Evolutionary conservation across 2,888 invertebrate species (phyloP), one percentile per base, ranked within the genome.

Genomic region (Dolomedes plantarius): DNA sequence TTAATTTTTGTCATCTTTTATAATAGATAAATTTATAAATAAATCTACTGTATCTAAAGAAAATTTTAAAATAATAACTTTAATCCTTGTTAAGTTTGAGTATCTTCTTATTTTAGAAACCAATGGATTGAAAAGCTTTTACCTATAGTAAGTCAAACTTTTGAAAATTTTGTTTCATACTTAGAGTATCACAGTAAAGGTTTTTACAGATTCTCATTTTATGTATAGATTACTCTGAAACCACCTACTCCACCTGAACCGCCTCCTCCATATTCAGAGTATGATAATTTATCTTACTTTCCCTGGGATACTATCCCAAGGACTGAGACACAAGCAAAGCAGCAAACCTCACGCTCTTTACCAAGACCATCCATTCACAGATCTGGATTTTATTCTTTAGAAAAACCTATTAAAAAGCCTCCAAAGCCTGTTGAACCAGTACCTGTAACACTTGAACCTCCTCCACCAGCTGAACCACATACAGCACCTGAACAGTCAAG

Each of bases 281-380:
- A 83, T 65, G 82, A 83, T 72, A 83, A 83, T 46, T 76, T 75
- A 76, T 65, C 76, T 7, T 83, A 76, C 36, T 46, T 69, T 27
- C 46, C 56, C 3, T 28, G 32, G n/a, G 69, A 74, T 32, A 27
- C 71, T 23, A 75, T 76, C 28, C 19, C 31, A 23, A 32, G 39
- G 23, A 1, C 64, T 23, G 64, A 32, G 36, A 1, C 50, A n/a
- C 23, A 62, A 64, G 62, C 72, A 36, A 69, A 69, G 7, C 28
- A 31, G 3, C 73, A 39, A 3, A 75, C 41, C 36, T 82, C 81
- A 27, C 74, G 75, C 27, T 75, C 75, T 16, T 74, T 68, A 7
- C 75, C 67, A 6, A 67, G 69, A 6, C 62, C 75, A 27, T 67
- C 65, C 28, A 76, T 71, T 32, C 76, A 71, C 32, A 29, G 82